Percentiles rank a stretch among this genome's conserved stretches.
phyloP scores from a whole-genome alignment of 1,140 invertebrate species.

The Apocrypta bakeri region DNA sequence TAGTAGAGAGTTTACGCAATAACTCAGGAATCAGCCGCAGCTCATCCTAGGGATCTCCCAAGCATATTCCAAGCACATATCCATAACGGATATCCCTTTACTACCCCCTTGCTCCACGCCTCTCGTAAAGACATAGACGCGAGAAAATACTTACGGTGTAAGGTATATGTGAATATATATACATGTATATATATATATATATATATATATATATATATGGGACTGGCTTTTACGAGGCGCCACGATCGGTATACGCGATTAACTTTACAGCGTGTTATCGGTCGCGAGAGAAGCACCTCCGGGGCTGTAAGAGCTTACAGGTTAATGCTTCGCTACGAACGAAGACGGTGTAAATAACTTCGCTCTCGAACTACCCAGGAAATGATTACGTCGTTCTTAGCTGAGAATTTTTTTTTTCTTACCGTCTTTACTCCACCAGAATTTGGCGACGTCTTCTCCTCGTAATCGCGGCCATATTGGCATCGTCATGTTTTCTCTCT shows the following conservation, averaged over 20 bases:
- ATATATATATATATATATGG: too few species aligned
- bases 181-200: too few species aligned
- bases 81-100: conserved; percentile 34
- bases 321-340: neutral
- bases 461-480: conserved; percentile 32
- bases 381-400: conserved; percentile 11
- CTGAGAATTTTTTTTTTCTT: neutral
- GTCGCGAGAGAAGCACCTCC: neutral
- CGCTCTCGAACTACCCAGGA: neutral
- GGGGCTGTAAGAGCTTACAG: neutral
- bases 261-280: conserved; percentile 35
- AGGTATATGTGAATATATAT: too few species aligned
- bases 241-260: conserved; percentile 33
- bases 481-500: conserved; percentile 9
- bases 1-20: neutral
- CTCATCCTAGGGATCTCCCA: neutral
- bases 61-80: conserved; percentile 8
- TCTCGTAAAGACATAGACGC: neutral
- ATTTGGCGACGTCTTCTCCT: neutral
- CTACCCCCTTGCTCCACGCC: neutral
- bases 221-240: conserved; percentile 27
- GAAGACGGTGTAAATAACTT: neutral
- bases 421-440: neutral
- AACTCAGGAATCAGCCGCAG: neutral
- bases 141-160: neutral